A percentile compares a stretch with the other conserved stretches of the same genome.
Conservation (phyloP, 2,888 invertebrate species). For the Platycheirus albimanus region DNA sequence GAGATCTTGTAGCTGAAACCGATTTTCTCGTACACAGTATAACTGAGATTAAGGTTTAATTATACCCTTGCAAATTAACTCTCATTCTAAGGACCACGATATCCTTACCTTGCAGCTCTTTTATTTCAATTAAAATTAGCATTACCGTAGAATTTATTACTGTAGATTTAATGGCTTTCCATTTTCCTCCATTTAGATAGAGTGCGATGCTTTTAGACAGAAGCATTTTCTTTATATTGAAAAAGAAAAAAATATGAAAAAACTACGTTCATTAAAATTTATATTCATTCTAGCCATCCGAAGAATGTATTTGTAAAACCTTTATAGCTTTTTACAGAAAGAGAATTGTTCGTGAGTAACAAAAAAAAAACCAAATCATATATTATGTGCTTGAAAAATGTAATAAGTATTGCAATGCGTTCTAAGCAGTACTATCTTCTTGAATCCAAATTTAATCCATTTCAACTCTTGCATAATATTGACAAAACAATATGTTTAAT, state of each 20-base stretch:
- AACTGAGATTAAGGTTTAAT: conserved; percentile 58
- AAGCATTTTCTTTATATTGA: conserved; percentile 10
- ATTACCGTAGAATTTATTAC: conserved; percentile 60
- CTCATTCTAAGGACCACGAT: conserved; percentile 40
- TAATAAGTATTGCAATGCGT: too few species aligned
- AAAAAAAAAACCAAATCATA: too few species aligned
- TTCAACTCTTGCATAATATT: too few species aligned
- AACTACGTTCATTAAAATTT: too few species aligned
- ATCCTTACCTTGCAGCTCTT: conserved; percentile 53
- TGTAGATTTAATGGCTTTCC: conserved; percentile 48
- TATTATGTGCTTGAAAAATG: too few species aligned
- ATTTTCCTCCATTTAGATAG: conserved; percentile 30
- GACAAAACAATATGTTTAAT: too few species aligned
- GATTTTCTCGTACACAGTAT: conserved; percentile 38
- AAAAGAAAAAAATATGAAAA: conserved; percentile 4
- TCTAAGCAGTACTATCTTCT: too few species aligned
- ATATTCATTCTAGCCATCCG: too few species aligned
- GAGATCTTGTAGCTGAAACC: conserved; percentile 43
- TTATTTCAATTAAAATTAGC: conserved; percentile 68
- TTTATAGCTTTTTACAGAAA: too few species aligned
- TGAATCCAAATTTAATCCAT: too few species aligned
- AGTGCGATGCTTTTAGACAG: conserved; percentile 4
- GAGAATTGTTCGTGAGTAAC: too few species aligned
- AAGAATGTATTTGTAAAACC: too few species aligned
- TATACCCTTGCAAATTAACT: conserved; percentile 49